Evolutionary conservation across 92 coral and sea anemone species (phyloP).

Genomic region (Parazoanthus darwini): DNA sequence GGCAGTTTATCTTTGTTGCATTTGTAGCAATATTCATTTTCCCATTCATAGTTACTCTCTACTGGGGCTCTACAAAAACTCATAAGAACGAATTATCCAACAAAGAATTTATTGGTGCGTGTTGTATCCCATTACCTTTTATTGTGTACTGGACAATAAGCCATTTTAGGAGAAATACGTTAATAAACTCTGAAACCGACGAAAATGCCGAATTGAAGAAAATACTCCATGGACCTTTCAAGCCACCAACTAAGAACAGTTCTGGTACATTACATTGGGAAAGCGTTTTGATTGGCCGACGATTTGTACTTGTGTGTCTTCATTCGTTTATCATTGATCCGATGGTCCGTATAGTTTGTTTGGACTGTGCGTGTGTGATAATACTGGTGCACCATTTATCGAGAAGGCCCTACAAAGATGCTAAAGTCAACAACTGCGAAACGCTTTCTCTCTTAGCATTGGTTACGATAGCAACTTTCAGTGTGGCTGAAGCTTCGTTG

Average conservation of each 20-base stretch:
- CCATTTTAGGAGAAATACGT: not conserved
- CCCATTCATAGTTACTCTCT: constrained; percentile 46
- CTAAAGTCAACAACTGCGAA: constrained; percentile 48
- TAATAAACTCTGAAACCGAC: not conserved
- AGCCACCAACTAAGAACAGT: constrained; percentile 19
- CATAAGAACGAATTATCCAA: constrained; percentile 35
- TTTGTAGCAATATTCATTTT: constrained; percentile 32
- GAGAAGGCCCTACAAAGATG: constrained; percentile 35
- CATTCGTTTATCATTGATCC: constrained; percentile 46
- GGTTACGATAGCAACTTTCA: constrained; percentile 42
- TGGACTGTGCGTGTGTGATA: constrained; percentile 42
- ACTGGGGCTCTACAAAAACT: constrained; percentile 51
- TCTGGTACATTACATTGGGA: constrained; percentile 58
- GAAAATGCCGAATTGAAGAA: constrained; percentile 33
- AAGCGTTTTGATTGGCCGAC: constrained; percentile 50
- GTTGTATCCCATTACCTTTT: constrained; percentile 46
- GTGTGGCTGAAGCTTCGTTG: constrained; percentile 39
- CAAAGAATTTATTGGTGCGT: constrained; percentile 51
- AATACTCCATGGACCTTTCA: constrained; percentile 53
- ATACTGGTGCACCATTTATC: constrained; percentile 46
- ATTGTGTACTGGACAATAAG: constrained; percentile 38
- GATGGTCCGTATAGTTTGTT: constrained; percentile 22
- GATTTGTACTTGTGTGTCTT: constrained; percentile 42
- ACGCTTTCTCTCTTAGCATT: constrained; percentile 41
- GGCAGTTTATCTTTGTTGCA: constrained; percentile 43